These are phyloP conservation scores for Poeciliopsis retropinna DNA, from an alignment of 2,113 vertebrate genomes.

Conservation along the genomic window DNA sequence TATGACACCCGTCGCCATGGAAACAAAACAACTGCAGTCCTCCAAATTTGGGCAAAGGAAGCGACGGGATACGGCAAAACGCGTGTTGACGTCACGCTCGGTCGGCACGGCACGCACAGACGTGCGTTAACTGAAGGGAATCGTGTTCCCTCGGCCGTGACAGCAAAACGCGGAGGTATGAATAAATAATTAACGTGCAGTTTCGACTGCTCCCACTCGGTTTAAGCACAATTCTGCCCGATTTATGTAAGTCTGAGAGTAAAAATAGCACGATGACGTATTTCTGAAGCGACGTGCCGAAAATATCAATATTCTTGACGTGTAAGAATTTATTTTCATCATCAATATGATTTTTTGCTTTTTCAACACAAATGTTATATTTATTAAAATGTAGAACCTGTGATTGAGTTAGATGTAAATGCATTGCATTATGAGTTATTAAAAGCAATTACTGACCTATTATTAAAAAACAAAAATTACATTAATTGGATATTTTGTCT, in stretches of 20 bases:
- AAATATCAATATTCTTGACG: neutral
- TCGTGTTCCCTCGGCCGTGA: constrained; percentile 55
- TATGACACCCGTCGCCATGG: constrained; percentile 68
- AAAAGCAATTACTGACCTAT: neutral
- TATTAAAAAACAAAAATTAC: too few relatives aligned
- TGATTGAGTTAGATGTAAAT: neutral
- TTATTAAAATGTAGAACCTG: neutral
- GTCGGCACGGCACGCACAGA: constrained; percentile 32
- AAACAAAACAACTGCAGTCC: constrained; percentile 73
- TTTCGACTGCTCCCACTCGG: constrained; percentile 48
- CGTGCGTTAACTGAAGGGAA: constrained; percentile 13
- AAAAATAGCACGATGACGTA: constrained; percentile 30
- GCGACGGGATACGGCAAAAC: neutral
- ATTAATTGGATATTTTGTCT: too few relatives aligned
- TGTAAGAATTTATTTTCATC: neutral
- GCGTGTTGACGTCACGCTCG: constrained; percentile 69
- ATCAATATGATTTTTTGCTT: neutral
- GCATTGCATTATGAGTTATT: neutral
- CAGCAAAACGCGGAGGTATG: constrained; percentile 33
- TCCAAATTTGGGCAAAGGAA: constrained; percentile 80
- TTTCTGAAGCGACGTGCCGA: neutral
- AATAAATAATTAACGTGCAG: constrained; percentile 68
- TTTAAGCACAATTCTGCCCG: constrained; percentile 27
- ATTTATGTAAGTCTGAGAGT: constrained; percentile 41
- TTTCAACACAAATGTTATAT: neutral